Percentiles rank a stretch among this genome's conserved stretches.
Conservation (phyloP, 2,797 vertebrate genomes). For the Pseudopleuronectes americanus region DNA sequence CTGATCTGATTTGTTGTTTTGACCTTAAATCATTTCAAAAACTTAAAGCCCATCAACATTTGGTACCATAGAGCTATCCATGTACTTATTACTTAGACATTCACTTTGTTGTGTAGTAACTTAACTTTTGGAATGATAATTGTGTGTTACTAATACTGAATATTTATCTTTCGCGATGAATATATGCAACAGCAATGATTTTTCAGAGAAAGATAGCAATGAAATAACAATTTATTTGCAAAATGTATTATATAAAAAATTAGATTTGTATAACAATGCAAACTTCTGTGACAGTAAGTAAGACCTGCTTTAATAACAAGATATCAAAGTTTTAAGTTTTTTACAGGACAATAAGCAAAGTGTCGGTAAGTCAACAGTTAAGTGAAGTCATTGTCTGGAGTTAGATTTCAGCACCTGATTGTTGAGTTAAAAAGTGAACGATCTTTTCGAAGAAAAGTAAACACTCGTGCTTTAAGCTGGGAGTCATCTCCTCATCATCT, state of each 20-base stretch:
- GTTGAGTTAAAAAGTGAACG: not conserved
- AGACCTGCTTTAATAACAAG: not conserved
- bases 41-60: too few species aligned
- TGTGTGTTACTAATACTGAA: not conserved
- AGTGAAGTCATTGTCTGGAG: too few species aligned
- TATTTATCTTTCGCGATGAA: not conserved
- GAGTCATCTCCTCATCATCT: too few species aligned
- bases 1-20: too few species aligned
- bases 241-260: slow-evolving; percentile 8
- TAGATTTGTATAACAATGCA: slow-evolving; percentile 6
- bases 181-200: not conserved
- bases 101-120: not conserved
- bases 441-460: not conserved
- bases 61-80: too few species aligned
- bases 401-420: slow-evolving; percentile 12
- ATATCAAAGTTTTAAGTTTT: not conserved
- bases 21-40: too few species aligned
- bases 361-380: slow-evolving; percentile 1
- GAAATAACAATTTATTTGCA: slow-evolving; percentile 2
- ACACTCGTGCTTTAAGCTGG: not conserved
- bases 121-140: slow-evolving; percentile 1
- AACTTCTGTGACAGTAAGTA: slow-evolving; percentile 1
- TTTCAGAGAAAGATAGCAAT: not conserved
- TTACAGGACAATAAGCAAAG: too few species aligned
- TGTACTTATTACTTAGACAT: too few species aligned